Base-by-base conservation (phyloP, 2,888 invertebrate species). In the Catocala nupta region DNA sequence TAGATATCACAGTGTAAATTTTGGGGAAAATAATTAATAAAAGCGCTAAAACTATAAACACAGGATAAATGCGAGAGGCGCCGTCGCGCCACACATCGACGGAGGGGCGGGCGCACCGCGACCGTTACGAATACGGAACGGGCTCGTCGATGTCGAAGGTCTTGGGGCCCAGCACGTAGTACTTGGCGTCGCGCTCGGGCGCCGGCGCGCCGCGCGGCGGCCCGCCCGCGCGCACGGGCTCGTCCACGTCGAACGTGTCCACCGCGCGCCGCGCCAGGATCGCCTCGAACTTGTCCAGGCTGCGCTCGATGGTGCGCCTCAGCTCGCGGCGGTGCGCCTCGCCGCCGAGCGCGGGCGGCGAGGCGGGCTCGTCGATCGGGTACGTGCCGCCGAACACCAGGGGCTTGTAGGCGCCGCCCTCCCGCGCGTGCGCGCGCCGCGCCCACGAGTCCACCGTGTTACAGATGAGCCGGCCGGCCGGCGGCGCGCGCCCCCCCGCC, bases 301-400 rank as follows among this genome's bases (percentile, higher is more conserved):
- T 95, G 69, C 87, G 87, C 81, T 95, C 95, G 69, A 95, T 90
- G 11, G 91, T 90, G 58, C 76, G 74, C 33, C 90, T 83, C 60
- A 91, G 81, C 52, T 78, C 81, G 52, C 82, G 84, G 16, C 36
- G 36, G 42, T 58, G 63, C 54, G 25, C 52, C 33, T 56, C 63
- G 52, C 13, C 59, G 55, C 51, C 52, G 49, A 52, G 55, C 44
- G 52, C 53, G 64, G 70, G 78, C 33, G 84, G 85, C 13, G 85
- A 78, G 42, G 88, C 86, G 36, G 97, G 97, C 81, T 95, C 95
- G 86, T 98, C 98, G 73, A 98, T 98, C 5, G 98, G 98, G 94
- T 95, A 98, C 4, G 98, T 98, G 57, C 98, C 98, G 77, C 97
- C 97, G 87, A 97, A 98, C 67, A 97, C 95, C 52, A 98, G 95